These are phyloP conservation scores for Mimumesa dahlbomi DNA, from an alignment of 2,888 invertebrate species.

Conservation along the genomic window DNA sequence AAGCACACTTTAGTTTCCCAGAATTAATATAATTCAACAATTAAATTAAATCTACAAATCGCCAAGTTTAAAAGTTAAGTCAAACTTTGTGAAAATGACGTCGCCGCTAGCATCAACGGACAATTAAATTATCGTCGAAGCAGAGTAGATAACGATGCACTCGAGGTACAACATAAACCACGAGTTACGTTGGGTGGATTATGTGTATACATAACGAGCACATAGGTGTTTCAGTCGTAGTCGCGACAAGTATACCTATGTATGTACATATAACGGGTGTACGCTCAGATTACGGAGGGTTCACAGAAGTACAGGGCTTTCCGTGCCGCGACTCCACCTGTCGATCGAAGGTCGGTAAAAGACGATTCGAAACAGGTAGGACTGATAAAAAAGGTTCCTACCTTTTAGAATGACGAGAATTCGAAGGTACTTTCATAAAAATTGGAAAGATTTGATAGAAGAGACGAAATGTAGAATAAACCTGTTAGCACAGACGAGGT, in stretches of 20 bases:
- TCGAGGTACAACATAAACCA: conserved; percentile 63
- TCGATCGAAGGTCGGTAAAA: conserved; percentile 3
- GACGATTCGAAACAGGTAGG: not conserved
- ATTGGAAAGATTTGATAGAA: no score
- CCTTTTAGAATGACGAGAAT: not conserved
- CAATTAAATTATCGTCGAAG: conserved; percentile 67
- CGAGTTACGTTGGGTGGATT: conserved; percentile 57
- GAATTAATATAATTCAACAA: conserved; percentile 6
- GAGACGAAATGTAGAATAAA: no score
- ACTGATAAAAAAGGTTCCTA: conserved; percentile 7
- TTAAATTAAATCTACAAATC: conserved; percentile 37
- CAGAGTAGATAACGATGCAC: conserved; percentile 66
- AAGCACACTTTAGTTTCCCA: no score
- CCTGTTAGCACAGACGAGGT: no score
- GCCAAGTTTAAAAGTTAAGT: conserved; percentile 39
- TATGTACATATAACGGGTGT: conserved; percentile 25
- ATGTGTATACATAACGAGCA: conserved; percentile 53
- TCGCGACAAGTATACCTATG: conserved; percentile 32
- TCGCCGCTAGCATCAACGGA: conserved; percentile 50
- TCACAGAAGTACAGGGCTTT: not conserved
- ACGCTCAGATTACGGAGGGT: conserved; percentile 10
- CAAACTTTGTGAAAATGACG: conserved; percentile 59
- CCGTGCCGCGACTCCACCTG: conserved; percentile 27
- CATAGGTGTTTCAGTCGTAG: conserved; percentile 39
- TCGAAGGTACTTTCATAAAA: not conserved